phyloP scores from a whole-genome alignment of 2,113 vertebrate species.

The Ceyx cyanopectus region DNA sequence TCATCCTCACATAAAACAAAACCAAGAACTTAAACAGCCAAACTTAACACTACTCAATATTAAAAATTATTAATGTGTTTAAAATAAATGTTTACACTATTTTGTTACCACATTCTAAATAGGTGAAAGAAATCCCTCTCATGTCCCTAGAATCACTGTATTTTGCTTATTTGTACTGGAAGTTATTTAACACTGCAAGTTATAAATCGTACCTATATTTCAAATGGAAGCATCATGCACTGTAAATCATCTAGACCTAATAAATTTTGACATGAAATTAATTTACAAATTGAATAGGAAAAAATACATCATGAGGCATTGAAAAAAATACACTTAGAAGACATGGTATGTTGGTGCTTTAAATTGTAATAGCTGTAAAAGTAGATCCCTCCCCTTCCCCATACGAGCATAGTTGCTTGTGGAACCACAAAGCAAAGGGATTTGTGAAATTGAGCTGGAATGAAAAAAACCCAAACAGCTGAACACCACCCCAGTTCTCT shows the following conservation, averaged over 20 bases:
- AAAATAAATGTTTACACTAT: background rate
- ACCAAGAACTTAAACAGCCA: constrained; percentile 52
- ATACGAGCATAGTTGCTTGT: background rate
- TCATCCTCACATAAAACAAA: constrained; percentile 88
- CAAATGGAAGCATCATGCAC: background rate
- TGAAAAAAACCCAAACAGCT: background rate
- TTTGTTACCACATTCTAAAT: background rate
- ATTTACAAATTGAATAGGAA: background rate
- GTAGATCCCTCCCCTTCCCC: background rate
- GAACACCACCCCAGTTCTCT: background rate
- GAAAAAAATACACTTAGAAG: background rate
- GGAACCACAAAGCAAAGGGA: background rate
- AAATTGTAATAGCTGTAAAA: background rate
- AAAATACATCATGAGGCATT: background rate
- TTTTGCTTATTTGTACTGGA: background rate
- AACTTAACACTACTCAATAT: background rate
- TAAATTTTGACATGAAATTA: background rate
- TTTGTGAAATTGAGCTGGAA: background rate
- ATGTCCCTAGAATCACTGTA: background rate
- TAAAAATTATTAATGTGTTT: background rate
- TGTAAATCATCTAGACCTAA: background rate
- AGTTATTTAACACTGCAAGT: background rate
- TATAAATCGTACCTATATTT: background rate
- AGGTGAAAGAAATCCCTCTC: background rate
- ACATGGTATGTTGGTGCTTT: background rate